These are phyloP conservation scores for Moxostoma hubbsi DNA, from an alignment of 2,797 vertebrate species.

Conservation along the genomic window DNA sequence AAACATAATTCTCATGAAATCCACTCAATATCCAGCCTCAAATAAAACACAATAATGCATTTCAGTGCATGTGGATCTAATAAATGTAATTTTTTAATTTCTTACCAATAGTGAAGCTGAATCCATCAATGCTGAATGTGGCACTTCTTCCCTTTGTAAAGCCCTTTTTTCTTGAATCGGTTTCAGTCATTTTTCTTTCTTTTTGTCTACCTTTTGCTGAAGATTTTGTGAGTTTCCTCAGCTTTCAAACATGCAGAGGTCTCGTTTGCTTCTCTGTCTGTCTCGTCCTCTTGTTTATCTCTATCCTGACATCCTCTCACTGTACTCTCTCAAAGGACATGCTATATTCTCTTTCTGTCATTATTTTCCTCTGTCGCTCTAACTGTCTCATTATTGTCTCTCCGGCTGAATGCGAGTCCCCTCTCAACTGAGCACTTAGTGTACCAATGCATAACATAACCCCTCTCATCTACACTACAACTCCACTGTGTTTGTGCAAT, in stretches of 20 bases:
- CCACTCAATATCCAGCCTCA: no score
- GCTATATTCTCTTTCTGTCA: conserved; percentile 35
- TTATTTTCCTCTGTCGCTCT: not conserved
- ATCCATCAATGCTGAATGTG: conserved; percentile 96
- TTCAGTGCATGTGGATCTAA: not conserved
- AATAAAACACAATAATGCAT: no score
- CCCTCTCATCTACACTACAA: conserved; percentile 14
- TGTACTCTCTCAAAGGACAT: not conserved
- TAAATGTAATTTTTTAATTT: not conserved
- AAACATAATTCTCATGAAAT: no score
- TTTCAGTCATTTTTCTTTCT: conserved; percentile 79
- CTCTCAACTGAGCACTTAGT: conserved; percentile 32
- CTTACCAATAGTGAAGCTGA: conserved; percentile 98
- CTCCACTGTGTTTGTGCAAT: conserved; percentile 6
- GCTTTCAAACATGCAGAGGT: not conserved
- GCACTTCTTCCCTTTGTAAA: conserved; percentile 94
- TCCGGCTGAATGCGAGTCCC: conserved; percentile 3
- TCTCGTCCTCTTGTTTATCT: conserved; percentile 40
- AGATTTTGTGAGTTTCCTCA: not conserved
- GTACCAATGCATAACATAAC: conserved; percentile 23
- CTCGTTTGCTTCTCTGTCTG: conserved; percentile 26
- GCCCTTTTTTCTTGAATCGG: conserved; percentile 86
- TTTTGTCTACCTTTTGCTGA: not conserved
- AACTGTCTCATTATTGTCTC: conserved; percentile 31
- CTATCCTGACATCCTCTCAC: conserved; percentile 52